A percentile compares a stretch with the other conserved stretches of the same genome.
phyloP scores from a whole-genome alignment of 2,113 vertebrate species.

The Oryzias melastigma region DNA sequence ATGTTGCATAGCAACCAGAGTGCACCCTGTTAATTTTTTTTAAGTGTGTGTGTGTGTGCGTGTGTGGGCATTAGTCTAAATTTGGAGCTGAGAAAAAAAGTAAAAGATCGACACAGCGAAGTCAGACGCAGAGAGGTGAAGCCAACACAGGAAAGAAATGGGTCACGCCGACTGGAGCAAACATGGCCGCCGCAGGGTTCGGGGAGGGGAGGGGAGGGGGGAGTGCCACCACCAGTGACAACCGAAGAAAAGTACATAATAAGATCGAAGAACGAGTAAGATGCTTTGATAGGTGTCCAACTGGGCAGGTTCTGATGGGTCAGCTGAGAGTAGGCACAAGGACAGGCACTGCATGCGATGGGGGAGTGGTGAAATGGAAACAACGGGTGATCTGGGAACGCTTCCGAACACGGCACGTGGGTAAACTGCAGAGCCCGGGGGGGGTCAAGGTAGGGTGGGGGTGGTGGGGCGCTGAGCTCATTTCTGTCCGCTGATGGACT shows the following conservation, averaged over 20 bases:
- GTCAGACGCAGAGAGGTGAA: no score
- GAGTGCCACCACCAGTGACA: conserved; percentile 65
- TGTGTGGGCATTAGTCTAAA: conserved; percentile 30
- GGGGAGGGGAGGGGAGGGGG: conserved; percentile 49
- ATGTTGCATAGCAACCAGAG: conserved; percentile 73
- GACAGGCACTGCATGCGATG: conserved; percentile 92
- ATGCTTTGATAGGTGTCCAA: conserved; percentile 72
- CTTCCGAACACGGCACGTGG: conserved; percentile 41
- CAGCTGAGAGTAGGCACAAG: conserved; percentile 85
- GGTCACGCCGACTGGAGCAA: conserved; percentile 62
- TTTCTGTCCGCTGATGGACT: conserved; percentile 97
- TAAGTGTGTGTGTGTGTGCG: no score
- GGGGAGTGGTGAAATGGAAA: conserved; percentile 49
- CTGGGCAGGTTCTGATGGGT: conserved; percentile 71
- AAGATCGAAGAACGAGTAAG: conserved; percentile 66
- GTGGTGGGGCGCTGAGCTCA: conserved; percentile 67
- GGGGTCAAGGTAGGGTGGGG: conserved; percentile 37
- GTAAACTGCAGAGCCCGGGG: conserved; percentile 26
- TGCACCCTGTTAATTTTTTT: conserved; percentile 53
- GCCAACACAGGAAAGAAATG: conserved; percentile 32
- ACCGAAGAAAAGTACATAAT: conserved; percentile 69
- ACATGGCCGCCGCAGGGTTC: conserved; percentile 64
- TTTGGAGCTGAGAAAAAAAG: neutral
- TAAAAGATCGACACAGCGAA: neutral
- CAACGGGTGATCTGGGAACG: conserved; percentile 56